phyloP scores from a whole-genome alignment of 2,797 vertebrate genomes.

The Morelia viridis region DNA sequence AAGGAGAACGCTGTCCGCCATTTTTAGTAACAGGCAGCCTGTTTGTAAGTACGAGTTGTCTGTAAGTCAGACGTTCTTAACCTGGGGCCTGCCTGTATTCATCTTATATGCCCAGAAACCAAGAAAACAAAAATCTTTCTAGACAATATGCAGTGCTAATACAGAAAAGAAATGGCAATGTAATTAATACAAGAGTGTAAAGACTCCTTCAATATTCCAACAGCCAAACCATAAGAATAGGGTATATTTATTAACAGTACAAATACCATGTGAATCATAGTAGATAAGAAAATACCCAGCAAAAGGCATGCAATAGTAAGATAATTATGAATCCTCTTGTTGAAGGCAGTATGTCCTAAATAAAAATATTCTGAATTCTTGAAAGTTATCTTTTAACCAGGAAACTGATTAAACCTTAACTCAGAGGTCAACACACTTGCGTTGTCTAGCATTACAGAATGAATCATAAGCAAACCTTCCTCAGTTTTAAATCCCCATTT shows the following conservation, averaged over 20 bases:
- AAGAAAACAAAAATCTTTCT: not conserved
- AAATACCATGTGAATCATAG: not conserved
- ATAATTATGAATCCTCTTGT: not conserved
- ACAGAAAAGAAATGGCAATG: not conserved
- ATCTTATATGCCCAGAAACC: not conserved
- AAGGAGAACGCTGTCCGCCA: too few species aligned
- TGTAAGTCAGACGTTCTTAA: too few species aligned
- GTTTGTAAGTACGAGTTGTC: too few species aligned
- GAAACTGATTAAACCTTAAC: not conserved
- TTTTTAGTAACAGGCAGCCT: too few species aligned
- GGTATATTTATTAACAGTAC: too few species aligned
- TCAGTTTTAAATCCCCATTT: not conserved
- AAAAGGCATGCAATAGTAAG: not conserved
- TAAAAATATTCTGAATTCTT: not conserved
- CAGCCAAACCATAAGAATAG: not conserved
- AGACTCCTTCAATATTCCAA: not conserved
- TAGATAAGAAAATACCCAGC: not conserved
- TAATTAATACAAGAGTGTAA: not conserved
- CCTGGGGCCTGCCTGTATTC: too few species aligned
- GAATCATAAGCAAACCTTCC: not conserved
- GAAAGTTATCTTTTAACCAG: not conserved
- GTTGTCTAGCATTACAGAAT: not conserved
- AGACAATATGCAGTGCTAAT: not conserved
- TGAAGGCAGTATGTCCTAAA: not conserved
- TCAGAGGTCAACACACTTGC: not conserved